Percentiles rank a stretch among this genome's conserved stretches.
Conservation (phyloP, 2,113 vertebrate species). For the Lampris megalopsis region DNA sequence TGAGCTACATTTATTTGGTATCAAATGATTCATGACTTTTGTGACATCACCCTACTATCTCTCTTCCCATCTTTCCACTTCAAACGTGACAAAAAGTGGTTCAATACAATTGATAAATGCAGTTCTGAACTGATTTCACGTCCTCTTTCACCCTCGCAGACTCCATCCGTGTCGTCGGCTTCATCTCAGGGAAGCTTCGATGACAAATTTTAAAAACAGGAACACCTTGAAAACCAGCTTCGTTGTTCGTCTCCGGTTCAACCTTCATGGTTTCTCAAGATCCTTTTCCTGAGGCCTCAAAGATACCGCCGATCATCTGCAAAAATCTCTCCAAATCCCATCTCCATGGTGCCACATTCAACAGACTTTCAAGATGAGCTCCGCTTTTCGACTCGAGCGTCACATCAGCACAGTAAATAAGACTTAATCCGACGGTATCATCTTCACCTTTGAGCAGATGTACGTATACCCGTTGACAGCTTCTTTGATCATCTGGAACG, state of each 20-base stretch:
- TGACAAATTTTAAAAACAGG: slow-evolving; percentile 67
- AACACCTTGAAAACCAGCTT: neutral
- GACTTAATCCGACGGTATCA: neutral
- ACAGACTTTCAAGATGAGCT: no score
- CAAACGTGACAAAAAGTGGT: neutral
- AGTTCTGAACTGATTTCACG: neutral
- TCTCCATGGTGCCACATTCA: no score
- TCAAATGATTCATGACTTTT: no score
- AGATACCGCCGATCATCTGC: neutral
- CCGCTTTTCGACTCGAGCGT: no score
- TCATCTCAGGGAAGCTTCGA: slow-evolving; percentile 59
- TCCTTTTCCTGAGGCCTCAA: slow-evolving; percentile 18
- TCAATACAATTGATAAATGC: neutral
- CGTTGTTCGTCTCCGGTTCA: slow-evolving; percentile 1
- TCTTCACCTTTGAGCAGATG: no score
- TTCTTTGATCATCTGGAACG: no score
- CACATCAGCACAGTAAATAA: no score
- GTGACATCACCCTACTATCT: no score
- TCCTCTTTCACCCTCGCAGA: slow-evolving; percentile 58
- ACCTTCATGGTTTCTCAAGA: slow-evolving; percentile 18
- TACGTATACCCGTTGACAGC: no score
- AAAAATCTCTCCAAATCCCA: no score
- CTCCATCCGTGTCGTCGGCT: slow-evolving; percentile 65
- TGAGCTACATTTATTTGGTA: no score
- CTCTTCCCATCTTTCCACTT: no score